Conservation (phyloP, 1,140 invertebrate genomes). For the Atopsyche davidsoni region DNA sequence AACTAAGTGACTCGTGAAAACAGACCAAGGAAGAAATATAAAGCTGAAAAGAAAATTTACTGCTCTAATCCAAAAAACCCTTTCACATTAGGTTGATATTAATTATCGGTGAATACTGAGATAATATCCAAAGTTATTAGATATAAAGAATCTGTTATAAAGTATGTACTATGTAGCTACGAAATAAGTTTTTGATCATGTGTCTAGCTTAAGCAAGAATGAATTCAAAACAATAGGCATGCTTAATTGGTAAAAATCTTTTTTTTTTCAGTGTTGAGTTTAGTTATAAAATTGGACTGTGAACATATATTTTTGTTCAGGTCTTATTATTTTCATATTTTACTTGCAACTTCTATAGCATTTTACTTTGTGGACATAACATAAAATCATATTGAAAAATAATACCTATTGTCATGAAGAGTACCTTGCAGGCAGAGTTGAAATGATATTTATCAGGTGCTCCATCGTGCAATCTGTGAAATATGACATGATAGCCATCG, state of each 20-base stretch:
- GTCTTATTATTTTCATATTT: neutral
- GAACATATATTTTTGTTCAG: slow-evolving; percentile 30
- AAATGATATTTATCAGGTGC: slow-evolving; percentile 55
- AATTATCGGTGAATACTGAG: no score
- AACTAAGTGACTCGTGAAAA: no score
- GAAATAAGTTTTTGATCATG: no score
- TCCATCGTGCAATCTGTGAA: slow-evolving; percentile 52
- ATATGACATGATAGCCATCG: slow-evolving; percentile 55
- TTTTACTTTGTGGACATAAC: neutral
- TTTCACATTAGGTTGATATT: no score
- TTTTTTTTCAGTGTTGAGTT: neutral
- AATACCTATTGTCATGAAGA: slow-evolving; percentile 56
- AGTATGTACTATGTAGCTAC: no score
- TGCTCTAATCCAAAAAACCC: no score
- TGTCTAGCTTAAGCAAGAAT: no score
- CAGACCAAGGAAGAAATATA: no score
- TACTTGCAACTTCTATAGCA: neutral
- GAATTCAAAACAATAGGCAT: neutral
- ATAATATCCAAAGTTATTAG: no score
- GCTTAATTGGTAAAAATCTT: neutral
- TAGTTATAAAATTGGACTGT: slow-evolving; percentile 27
- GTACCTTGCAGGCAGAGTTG: slow-evolving; percentile 52
- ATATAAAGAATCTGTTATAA: no score
- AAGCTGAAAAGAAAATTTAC: no score
- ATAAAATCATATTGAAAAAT: no score